Percentiles rank a stretch among this genome's conserved stretches.
Conservation (phyloP, 2,888 invertebrate species). For the Dyspetes luteomarginatus region DNA sequence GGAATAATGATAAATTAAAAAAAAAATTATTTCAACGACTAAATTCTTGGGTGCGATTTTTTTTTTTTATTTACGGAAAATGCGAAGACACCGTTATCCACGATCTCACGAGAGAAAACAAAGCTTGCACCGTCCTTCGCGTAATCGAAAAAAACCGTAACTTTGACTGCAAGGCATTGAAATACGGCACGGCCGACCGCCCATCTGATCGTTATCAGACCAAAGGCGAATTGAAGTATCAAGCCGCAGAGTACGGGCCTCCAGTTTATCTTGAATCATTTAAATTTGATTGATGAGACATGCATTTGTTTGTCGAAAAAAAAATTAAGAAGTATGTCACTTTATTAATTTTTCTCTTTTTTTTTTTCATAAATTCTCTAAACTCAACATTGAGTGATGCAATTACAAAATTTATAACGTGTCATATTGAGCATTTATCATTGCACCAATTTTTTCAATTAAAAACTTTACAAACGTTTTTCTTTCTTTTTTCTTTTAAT, state of each 20-base stretch:
- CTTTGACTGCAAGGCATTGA: slow-evolving; percentile 88
- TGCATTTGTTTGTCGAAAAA: too few relatives aligned
- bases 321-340: too few relatives aligned
- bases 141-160: slow-evolving; percentile 92
- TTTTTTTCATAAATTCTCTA: too few relatives aligned
- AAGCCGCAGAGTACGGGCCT: slow-evolving; percentile 92
- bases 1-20: slow-evolving; percentile 51
- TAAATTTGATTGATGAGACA: too few relatives aligned
- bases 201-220: slow-evolving; percentile 94
- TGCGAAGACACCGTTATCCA: slow-evolving; percentile 89
- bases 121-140: slow-evolving; percentile 92
- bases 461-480: too few relatives aligned
- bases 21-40: slow-evolving; percentile 8
- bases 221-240: slow-evolving; percentile 92
- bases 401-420: too few relatives aligned
- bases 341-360: too few relatives aligned
- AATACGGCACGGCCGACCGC: slow-evolving; percentile 89
- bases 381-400: too few relatives aligned
- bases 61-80: slow-evolving; percentile 88
- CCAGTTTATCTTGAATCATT: slow-evolving; percentile 87
- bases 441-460: too few relatives aligned
- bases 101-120: slow-evolving; percentile 90
- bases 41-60: too few relatives aligned
- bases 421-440: too few relatives aligned
- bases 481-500: background rate